Evolutionary conservation across 2,888 invertebrate species (phyloP).

Genomic region (Spialia ferax): DNA sequence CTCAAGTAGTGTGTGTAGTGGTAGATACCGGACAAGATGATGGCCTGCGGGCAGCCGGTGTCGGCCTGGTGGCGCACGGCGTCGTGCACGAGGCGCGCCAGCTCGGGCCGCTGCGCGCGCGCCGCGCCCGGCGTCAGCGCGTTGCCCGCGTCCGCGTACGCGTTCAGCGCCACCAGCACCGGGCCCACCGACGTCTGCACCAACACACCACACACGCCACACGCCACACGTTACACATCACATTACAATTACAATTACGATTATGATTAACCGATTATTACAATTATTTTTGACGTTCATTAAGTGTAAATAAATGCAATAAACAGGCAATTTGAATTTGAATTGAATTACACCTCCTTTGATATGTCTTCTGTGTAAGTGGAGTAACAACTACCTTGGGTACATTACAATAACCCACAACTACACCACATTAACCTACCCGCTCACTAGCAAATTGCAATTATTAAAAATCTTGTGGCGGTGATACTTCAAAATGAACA

Average conservation of each 20-base stretch:
- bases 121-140: constrained; percentile 93
- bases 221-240: background rate
- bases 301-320: too few relatives aligned
- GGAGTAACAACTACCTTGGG: too few relatives aligned
- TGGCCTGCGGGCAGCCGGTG: constrained; percentile 98
- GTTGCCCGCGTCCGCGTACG: constrained; percentile 95
- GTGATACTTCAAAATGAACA: too few relatives aligned
- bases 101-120: constrained; percentile 92
- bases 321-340: too few relatives aligned
- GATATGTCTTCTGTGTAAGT: too few relatives aligned
- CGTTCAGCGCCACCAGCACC: constrained; percentile 95
- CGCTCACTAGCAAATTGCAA: too few relatives aligned
- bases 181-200: constrained; percentile 96
- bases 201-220: constrained; percentile 61
- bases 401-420: too few relatives aligned
- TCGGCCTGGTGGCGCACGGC: constrained; percentile 97
- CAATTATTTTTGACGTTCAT: too few relatives aligned
- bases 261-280: too few relatives aligned
- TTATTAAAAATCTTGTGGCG: too few relatives aligned
- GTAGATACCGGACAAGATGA: constrained; percentile 92
- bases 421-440: too few relatives aligned
- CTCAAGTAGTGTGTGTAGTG: background rate
- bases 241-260: background rate
- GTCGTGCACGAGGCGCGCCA: constrained; percentile 96
- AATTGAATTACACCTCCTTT: too few relatives aligned